phyloP scores from a whole-genome alignment of 64 coral and sea anemone species.

The Orbicella faveolata region DNA sequence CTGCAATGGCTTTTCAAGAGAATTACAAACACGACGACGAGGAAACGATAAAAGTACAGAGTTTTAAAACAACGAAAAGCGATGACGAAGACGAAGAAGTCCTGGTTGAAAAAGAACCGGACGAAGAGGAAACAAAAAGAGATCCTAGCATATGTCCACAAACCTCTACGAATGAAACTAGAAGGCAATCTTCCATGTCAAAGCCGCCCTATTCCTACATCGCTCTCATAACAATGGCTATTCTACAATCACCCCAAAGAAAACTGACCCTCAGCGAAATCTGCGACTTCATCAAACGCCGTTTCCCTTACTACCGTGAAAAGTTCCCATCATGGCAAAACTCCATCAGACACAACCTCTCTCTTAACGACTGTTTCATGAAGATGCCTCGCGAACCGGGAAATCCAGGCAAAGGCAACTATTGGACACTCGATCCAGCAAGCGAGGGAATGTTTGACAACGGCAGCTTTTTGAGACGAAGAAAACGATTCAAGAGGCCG shows the following conservation, averaged over 20 bases:
- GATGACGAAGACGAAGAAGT: conserved; percentile 20
- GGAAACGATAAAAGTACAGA: not conserved
- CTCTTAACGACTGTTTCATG: conserved; percentile 98
- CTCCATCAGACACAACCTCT: conserved; percentile 97
- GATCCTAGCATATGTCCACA: conserved; percentile 6
- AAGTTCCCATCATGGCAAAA: conserved; percentile 99
- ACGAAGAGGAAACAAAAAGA: conserved; percentile 28
- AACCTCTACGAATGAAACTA: conserved; percentile 41
- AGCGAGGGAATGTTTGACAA: conserved; percentile 99
- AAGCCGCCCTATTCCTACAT: conserved; percentile 99
- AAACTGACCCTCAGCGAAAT: conserved; percentile 99
- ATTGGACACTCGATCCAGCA: conserved; percentile 94
- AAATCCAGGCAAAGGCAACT: conserved; percentile 97
- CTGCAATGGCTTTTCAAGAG: conserved; percentile 32
- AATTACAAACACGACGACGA: not conserved
- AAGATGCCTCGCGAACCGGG: conserved; percentile 98
- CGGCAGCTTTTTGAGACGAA: conserved; percentile 90
- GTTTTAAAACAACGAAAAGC: conserved; percentile 23
- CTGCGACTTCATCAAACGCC: conserved; percentile 95
- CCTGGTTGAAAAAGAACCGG: not conserved
- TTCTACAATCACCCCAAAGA: conserved; percentile 89
- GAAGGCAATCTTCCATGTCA: conserved; percentile 58
- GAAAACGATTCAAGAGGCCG: conserved; percentile 93
- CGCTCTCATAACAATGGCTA: conserved; percentile 95
- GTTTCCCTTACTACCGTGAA: conserved; percentile 96